These are phyloP conservation scores for Pristionchus entomophagus DNA, from an alignment of 2,888 invertebrate genomes.

Conservation along the genomic window DNA sequence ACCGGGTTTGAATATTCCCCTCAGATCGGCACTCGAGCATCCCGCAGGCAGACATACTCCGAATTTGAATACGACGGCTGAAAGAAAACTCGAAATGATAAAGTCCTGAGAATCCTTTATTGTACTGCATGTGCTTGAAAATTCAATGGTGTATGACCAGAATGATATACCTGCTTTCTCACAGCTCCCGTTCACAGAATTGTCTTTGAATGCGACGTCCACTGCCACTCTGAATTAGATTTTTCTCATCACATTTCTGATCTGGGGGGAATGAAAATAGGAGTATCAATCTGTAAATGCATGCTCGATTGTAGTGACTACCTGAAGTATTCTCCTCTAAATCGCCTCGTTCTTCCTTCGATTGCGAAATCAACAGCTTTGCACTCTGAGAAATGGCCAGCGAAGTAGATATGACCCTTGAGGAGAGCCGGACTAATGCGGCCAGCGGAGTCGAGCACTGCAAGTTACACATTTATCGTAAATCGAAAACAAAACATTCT, in stretches of 20 bases:
- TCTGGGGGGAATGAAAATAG: too few species aligned
- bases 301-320: too few species aligned
- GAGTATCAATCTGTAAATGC: too few species aligned
- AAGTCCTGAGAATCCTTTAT: too few species aligned
- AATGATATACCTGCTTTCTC: background rate
- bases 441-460: conserved; percentile 5
- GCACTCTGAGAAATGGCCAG: conserved; percentile 41
- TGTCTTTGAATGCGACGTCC: background rate
- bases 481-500: background rate
- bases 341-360: background rate
- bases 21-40: conserved; percentile 24
- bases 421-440: conserved; percentile 3
- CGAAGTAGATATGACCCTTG: conserved; percentile 8
- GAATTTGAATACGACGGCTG: conserved; percentile 19
- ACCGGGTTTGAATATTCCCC: background rate
- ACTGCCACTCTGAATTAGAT: background rate
- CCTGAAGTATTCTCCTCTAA: conserved; percentile 41
- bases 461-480: background rate
- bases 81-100: background rate
- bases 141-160: background rate
- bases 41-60: background rate
- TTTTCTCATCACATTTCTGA: too few species aligned
- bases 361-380: background rate
- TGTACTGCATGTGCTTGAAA: background rate
- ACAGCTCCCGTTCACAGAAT: background rate